Conservation (phyloP, 2,797 vertebrate genomes). For the Ataeniobius toweri region DNA sequence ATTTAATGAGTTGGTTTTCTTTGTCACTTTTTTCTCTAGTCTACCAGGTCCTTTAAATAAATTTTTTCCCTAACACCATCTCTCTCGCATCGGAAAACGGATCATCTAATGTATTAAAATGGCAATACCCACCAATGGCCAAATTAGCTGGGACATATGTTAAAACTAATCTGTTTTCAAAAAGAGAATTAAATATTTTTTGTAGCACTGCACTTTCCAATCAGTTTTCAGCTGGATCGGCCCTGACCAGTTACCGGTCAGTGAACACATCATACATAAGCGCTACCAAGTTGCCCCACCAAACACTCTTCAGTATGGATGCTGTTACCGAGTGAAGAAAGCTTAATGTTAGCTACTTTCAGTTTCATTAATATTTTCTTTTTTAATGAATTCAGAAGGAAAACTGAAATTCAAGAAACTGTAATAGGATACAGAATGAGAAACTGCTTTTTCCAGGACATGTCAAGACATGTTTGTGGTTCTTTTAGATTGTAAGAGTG, state of each 20-base stretch:
- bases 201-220: background rate
- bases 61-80: background rate
- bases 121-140: background rate
- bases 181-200: background rate
- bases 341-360: background rate
- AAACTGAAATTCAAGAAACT: background rate
- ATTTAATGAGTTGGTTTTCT: constrained; percentile 6
- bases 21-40: constrained; percentile 5
- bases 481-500: background rate
- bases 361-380: background rate
- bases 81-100: background rate
- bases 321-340: background rate
- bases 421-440: background rate
- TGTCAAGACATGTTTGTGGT: background rate
- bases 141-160: background rate
- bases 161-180: background rate
- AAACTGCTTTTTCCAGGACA: background rate
- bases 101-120: background rate
- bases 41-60: background rate
- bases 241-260: background rate
- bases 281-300: background rate
- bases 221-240: background rate
- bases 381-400: background rate
- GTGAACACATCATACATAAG: background rate
- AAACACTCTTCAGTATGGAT: background rate